Evolutionary conservation across 2,113 vertebrate species (phyloP).

Genomic region (Vanacampus margaritifer): DNA sequence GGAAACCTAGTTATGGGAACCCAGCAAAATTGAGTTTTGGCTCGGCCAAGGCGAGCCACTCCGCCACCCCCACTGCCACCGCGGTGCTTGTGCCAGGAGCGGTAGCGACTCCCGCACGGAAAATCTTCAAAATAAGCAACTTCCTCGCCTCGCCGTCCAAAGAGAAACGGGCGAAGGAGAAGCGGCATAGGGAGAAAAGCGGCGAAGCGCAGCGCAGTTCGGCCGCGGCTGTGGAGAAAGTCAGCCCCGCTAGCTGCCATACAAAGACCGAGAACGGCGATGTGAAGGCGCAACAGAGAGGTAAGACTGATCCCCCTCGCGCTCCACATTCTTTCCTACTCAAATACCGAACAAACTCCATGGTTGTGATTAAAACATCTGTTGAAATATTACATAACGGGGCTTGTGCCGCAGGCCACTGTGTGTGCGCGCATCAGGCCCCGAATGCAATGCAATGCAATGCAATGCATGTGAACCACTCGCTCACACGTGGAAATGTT

Average conservation of each 20-base stretch:
- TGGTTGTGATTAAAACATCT: background rate
- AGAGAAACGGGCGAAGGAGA: constrained; percentile 80
- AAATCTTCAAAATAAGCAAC: constrained; percentile 76
- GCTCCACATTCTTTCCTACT: background rate
- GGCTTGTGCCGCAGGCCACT: constrained; percentile 38
- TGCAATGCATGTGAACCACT: constrained; percentile 18
- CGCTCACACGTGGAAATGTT: constrained; percentile 66
- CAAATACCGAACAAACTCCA: accelerated
- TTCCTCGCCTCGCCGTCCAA: constrained; percentile 70
- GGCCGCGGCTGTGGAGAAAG: constrained; percentile 52
- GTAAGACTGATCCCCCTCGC: constrained; percentile 29
- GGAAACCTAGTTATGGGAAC: constrained; percentile 78
- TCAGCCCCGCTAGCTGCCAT: constrained; percentile 66
- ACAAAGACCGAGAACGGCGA: constrained; percentile 74
- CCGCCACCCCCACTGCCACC: constrained; percentile 37
- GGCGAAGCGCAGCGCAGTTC: constrained; percentile 69
- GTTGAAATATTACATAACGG: constrained; percentile 27
- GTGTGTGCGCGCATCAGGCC: constrained; percentile 59
- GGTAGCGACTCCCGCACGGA: constrained; percentile 54
- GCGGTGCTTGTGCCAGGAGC: constrained; percentile 26
- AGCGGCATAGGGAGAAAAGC: constrained; percentile 78
- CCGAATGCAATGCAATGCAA: constrained; percentile 37
- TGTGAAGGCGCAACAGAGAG: constrained; percentile 63
- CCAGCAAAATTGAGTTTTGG: constrained; percentile 81
- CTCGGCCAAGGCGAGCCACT: constrained; percentile 71